These are phyloP conservation scores for Spodoptera frugiperda DNA, from an alignment of 1,140 invertebrate species.

Conservation along the genomic window DNA sequence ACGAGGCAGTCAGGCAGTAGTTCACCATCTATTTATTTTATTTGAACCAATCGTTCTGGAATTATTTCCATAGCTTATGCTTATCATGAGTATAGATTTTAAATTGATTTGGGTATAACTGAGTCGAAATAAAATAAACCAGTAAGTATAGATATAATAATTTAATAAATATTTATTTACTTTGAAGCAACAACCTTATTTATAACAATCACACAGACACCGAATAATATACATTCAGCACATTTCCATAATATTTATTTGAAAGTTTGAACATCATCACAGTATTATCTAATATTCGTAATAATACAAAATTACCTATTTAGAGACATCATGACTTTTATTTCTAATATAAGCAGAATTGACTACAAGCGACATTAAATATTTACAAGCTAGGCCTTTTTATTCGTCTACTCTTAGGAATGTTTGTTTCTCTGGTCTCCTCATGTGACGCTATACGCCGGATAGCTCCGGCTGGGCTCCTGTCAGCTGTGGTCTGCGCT, in stretches of 20 bases:
- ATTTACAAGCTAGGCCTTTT: slow-evolving; percentile 7
- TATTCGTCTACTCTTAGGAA: slow-evolving; percentile 51
- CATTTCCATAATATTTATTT: slow-evolving; percentile 12
- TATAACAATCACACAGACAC: slow-evolving; percentile 26
- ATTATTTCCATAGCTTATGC: too few species aligned
- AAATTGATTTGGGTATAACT: too few species aligned
- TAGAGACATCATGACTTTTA: neutral
- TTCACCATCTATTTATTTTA: too few species aligned
- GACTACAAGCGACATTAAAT: slow-evolving; percentile 27
- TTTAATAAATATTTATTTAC: slow-evolving; percentile 14
- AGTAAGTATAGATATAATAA: neutral
- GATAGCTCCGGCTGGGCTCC: slow-evolving; percentile 70
- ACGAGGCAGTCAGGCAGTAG: too few species aligned
- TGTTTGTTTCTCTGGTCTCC: slow-evolving; percentile 65
- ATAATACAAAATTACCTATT: neutral
- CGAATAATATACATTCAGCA: neutral
- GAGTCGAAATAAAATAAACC: neutral
- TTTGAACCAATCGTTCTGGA: too few species aligned
- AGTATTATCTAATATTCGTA: neutral
- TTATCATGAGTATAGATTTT: too few species aligned
- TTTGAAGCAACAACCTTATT: slow-evolving; percentile 29
- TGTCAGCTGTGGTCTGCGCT: slow-evolving; percentile 80
- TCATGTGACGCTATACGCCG: slow-evolving; percentile 76
- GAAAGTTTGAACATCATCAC: neutral
- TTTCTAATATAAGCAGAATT: slow-evolving; percentile 23